Evolutionary conservation across 2,797 vertebrate genomes (phyloP).

Genomic region (Epinephelus coioides): DNA sequence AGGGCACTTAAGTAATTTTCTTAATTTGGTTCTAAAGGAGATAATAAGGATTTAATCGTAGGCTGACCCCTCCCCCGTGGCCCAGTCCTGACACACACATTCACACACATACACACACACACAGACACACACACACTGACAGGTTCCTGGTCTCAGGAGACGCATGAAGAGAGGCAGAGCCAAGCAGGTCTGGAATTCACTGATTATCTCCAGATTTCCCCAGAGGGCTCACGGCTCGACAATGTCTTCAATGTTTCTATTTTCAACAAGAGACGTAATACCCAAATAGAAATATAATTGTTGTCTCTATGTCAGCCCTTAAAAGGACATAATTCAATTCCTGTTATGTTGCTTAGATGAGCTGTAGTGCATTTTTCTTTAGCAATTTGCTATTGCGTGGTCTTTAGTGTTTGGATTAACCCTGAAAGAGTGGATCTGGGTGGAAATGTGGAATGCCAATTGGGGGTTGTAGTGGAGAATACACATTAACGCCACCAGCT

Average conservation of each 20-base stretch:
- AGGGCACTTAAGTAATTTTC: constrained; percentile 73
- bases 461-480: neutral
- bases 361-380: neutral
- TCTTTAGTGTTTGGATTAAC: constrained; percentile 22
- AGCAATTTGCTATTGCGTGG: constrained; percentile 1
- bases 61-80: constrained; percentile 42
- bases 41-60: constrained; percentile 79
- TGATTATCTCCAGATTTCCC: constrained; percentile 82
- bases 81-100: constrained; percentile 16
- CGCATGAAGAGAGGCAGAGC: constrained; percentile 52
- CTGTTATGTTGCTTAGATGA: constrained; percentile 8
- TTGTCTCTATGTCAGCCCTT: constrained; percentile 42
- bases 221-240: constrained; percentile 49
- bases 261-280: constrained; percentile 50
- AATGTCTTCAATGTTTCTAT: constrained; percentile 55
- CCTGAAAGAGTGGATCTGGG: neutral
- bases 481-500: neutral
- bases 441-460: neutral
- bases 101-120: constrained; percentile 22
- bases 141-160: constrained; percentile 64
- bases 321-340: constrained; percentile 46
- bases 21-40: constrained; percentile 75
- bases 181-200: constrained; percentile 69
- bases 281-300: constrained; percentile 52
- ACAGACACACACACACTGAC: constrained; percentile 50